phyloP scores from a whole-genome alignment of 2,797 vertebrate genomes.

The Ibycter americanus region DNA sequence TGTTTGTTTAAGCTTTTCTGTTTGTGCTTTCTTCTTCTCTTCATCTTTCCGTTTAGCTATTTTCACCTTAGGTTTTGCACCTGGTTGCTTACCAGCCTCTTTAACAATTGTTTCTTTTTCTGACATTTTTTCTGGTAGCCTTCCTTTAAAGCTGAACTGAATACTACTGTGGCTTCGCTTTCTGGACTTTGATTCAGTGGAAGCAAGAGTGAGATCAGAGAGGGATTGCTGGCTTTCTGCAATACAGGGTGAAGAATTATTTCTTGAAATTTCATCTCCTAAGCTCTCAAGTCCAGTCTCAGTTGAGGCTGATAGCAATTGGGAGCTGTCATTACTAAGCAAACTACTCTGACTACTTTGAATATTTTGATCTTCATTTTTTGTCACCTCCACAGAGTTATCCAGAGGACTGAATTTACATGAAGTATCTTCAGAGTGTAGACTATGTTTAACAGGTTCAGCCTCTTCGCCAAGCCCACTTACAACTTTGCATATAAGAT shows the following conservation, averaged over 20 bases:
- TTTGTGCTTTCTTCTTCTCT: conserved; percentile 85
- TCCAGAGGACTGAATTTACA: conserved; percentile 71
- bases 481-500: conserved; percentile 88
- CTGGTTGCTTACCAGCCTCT: conserved; percentile 82
- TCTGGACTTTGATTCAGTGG: conserved; percentile 82
- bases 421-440: conserved; percentile 80
- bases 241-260: conserved; percentile 93
- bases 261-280: conserved; percentile 82
- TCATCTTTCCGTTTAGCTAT: conserved; percentile 89
- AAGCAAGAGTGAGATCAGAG: conserved; percentile 75
- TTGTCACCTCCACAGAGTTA: conserved; percentile 42
- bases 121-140: conserved; percentile 86
- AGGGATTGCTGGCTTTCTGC: conserved; percentile 81
- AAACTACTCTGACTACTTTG: conserved; percentile 80
- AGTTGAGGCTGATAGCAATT: conserved; percentile 81
- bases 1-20: conserved; percentile 86
- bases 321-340: conserved; percentile 81
- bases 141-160: conserved; percentile 94
- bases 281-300: conserved; percentile 75
- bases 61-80: conserved; percentile 95
- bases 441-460: conserved; percentile 75
- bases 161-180: conserved; percentile 95
- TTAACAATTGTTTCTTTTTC: conserved; percentile 87
- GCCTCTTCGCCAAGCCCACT: conserved; percentile 77
- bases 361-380: conserved; percentile 63